Base-by-base conservation (phyloP, 1,140 invertebrate species). In the Musca vetustissima region DNA sequence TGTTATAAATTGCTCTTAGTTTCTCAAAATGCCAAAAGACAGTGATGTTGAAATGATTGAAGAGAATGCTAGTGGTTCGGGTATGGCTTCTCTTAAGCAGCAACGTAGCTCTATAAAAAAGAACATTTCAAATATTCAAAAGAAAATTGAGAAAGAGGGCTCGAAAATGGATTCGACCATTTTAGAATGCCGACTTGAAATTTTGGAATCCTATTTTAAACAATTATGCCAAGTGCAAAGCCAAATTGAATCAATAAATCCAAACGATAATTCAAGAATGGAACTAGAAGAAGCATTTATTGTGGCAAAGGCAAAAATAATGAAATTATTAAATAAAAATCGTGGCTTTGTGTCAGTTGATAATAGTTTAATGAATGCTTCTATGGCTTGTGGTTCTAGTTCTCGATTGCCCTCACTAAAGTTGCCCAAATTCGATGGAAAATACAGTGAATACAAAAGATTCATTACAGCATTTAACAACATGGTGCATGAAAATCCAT, bases 381-480 rank as follows among this genome's bases (percentile, higher is more conserved):
- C 52, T 22, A 21, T 24, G 24, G 13, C 52, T 24, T 24, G 21
- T 55, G 19, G 21, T 11, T 55, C 52, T 55, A 21, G 19, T 24
- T 22, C 21, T 55, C 52, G 52, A 13, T 55, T 55, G n/a, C 59
- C 28, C 4, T 17, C 25, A 64, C n/a, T 64, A 36, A 64, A 64
- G 32, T 43, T 64, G 19, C 59, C 59, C 19, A 64, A 64, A n/a
- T 64, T 64, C 21, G 59, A 64, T 28, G 59, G 59, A 19, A 64
- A 64, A 64, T 64, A 64, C 36, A 32, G 24, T 17, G 59, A 64
- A 28, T 64, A 32, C 15, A 15, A 24, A 14, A 19, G 43, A 64
- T 64, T 64, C 24, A 64, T 64, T 19, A 47, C 19, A 14, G 19
- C 43, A 47, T 64, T 36, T 22, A 64, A 64, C 13, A 64, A 19